A percentile compares a stretch with the other conserved stretches of the same genome.
phyloP scores from a whole-genome alignment of 2,113 vertebrate genomes.

The Urocynchramus pylzowi region DNA sequence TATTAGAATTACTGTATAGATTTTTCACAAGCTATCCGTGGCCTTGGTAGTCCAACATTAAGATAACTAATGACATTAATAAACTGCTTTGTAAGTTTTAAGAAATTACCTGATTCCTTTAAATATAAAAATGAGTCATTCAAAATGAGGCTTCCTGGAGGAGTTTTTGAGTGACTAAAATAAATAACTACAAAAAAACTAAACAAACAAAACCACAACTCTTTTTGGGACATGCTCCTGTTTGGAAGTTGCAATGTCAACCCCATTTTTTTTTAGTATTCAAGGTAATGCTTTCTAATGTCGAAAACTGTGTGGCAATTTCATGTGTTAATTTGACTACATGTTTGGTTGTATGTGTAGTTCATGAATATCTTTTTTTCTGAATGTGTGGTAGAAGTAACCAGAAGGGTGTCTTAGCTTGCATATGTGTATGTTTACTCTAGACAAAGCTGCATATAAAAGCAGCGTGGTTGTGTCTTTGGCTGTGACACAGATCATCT shows the following conservation, averaged over 20 bases:
- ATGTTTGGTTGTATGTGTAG: neutral
- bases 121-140: neutral
- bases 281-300: neutral
- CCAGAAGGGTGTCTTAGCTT: neutral
- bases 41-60: neutral
- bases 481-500: neutral
- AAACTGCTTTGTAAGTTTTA: neutral
- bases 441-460: neutral
- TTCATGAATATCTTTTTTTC: neutral
- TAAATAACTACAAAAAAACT: neutral
- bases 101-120: accelerated
- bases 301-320: neutral
- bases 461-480: neutral
- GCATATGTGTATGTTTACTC: neutral
- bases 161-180: neutral
- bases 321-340: neutral
- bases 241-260: neutral
- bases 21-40: neutral
- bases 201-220: neutral
- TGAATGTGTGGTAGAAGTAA: neutral
- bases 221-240: neutral
- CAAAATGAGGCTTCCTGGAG: neutral
- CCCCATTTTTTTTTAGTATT: neutral
- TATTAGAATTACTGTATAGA: neutral
- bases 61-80: neutral